Base-by-base conservation (phyloP, 1,140 invertebrate species). In the Trichonephila inaurata region DNA sequence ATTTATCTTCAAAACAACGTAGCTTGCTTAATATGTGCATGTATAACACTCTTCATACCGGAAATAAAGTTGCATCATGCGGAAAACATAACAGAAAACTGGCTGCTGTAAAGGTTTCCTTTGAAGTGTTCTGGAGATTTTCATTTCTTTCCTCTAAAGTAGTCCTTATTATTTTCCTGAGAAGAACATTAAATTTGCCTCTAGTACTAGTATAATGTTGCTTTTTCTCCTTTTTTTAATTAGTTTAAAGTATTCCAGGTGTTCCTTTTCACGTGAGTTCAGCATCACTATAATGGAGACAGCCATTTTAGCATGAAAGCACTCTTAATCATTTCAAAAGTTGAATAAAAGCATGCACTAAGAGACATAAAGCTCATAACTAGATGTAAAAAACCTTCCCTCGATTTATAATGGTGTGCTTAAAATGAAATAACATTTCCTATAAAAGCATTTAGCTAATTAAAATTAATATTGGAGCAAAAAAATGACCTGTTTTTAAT, bases 161-260 rank as follows among this genome's bases (percentile, higher is more conserved):
- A 77, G 33, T 24, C 66, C 66, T 69, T 77, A 85, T 16, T 33
- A 85, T 85, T 85, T 85, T 85, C 16, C 24, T 60, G 2, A 18
- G 51, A 58, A 21, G 51, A 58, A 58, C 58, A 60, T 58, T 21
- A 24, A n/a, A 85, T 51, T 60, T 6, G 82, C 14, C 28, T 60
- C 5, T 33, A 7, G 14, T 77, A 33, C 5, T 33, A 58, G 28
- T 60, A 58, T 5, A 5, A n/a, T 24, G 21, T 12, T 85, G 19
- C 44, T 51, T 24, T 40, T 33, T 24, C 18, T 58, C 24, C 82
- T 58, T 60, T 60, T 33, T 85, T 85, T 85, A 85, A 85, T 85
- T 85, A 85, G 82, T 60, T 85, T 85, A 85, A 85, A 85, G 82
- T 28, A 85, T 6, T 28, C 24, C 82, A 85, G 82, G 18, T 85